Evolutionary conservation across 2,888 invertebrate genomes (phyloP).

Genomic region (Eristalis pertinax): DNA sequence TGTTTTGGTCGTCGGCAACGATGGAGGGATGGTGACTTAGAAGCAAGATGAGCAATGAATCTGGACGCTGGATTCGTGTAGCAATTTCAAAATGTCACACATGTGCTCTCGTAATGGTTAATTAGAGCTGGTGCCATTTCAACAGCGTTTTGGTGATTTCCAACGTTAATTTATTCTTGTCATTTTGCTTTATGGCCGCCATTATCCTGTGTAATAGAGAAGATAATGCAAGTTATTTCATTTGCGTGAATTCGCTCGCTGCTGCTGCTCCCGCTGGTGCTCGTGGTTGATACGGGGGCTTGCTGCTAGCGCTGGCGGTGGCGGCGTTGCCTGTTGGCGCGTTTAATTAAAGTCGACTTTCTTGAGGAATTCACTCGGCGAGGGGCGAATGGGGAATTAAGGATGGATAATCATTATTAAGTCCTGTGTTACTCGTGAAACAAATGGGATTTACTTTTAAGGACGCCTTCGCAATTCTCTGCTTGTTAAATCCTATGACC

Average conservation of each 20-base stretch:
- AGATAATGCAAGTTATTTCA: slow-evolving; percentile 68
- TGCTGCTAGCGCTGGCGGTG: not conserved
- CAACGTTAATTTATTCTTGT: slow-evolving; percentile 69
- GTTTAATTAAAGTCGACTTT: slow-evolving; percentile 1
- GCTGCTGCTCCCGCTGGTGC: not conserved
- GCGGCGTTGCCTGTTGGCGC: not conserved
- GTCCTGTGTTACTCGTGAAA: not conserved
- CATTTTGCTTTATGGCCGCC: slow-evolving; percentile 63
- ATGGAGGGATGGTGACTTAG: slow-evolving; percentile 31
- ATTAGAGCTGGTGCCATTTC: slow-evolving; percentile 65
- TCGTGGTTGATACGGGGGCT: not conserved
- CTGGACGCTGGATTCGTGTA: slow-evolving; percentile 66
- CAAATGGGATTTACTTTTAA: slow-evolving; percentile 1
- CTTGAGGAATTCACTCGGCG: not conserved
- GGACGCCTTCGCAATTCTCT: not conserved
- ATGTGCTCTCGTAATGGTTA: slow-evolving; percentile 70
- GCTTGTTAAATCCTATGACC: not conserved
- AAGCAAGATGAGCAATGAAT: slow-evolving; percentile 63
- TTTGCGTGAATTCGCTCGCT: slow-evolving; percentile 41
- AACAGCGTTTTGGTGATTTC: slow-evolving; percentile 64
- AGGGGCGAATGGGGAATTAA: not conserved
- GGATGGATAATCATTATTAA: not conserved
- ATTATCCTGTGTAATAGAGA: slow-evolving; percentile 66
- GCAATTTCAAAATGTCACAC: slow-evolving; percentile 71
- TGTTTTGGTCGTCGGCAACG: not conserved